phyloP scores from a whole-genome alignment of 2,113 vertebrate genomes.

The Sinosuthora webbiana region DNA sequence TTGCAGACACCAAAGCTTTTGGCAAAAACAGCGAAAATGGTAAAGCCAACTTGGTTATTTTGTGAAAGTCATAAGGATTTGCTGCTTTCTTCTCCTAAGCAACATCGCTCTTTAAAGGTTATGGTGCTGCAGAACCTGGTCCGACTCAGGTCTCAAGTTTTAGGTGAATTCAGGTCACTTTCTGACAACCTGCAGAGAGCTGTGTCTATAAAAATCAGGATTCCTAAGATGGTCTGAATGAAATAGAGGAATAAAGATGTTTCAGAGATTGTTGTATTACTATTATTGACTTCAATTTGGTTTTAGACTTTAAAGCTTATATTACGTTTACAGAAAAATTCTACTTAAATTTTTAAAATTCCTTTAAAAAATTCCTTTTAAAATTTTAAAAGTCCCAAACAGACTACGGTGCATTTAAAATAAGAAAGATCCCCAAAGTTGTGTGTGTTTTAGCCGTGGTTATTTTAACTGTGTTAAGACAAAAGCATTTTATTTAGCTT shows the following conservation, averaged over 20 bases:
- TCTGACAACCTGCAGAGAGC: neutral
- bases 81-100: neutral
- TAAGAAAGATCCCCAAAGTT: neutral
- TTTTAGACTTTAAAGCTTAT: neutral
- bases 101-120: neutral
- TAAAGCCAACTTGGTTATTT: neutral
- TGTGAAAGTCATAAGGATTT: neutral
- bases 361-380: neutral
- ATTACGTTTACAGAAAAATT: neutral
- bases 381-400: neutral
- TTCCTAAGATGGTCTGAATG: neutral
- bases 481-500: neutral
- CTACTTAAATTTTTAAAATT: neutral
- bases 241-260: neutral
- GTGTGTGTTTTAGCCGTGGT: neutral
- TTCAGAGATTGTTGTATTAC: neutral
- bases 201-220: neutral
- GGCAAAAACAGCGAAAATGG: constrained; percentile 44
- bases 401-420: neutral
- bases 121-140: neutral
- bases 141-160: neutral
- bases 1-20: constrained; percentile 72
- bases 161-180: neutral
- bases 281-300: neutral
- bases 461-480: neutral